These are phyloP conservation scores for Zeus faber DNA, from an alignment of 2,113 vertebrate species.

Conservation along the genomic window DNA sequence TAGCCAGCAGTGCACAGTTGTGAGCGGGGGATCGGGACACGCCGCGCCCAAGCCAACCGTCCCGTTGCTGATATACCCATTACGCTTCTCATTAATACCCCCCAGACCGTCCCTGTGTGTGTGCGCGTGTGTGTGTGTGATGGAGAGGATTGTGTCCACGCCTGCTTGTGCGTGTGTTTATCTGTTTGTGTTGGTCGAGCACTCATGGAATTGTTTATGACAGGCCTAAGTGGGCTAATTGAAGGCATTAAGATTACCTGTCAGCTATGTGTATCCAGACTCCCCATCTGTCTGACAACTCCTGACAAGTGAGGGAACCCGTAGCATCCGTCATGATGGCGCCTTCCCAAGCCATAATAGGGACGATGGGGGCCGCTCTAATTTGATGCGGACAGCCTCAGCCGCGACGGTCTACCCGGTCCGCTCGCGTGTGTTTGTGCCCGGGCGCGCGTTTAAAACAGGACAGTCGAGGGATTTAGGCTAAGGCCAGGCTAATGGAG, in stretches of 20 bases:
- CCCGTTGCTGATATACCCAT: constrained; percentile 93
- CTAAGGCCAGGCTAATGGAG: constrained; percentile 89
- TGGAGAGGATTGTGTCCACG: constrained; percentile 12
- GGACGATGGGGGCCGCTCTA: constrained; percentile 94
- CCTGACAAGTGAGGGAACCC: constrained; percentile 98
- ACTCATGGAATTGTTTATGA: constrained; percentile 99
- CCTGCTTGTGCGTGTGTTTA: constrained; percentile 78
- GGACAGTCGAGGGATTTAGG: constrained; percentile 82
- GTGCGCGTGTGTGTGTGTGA: constrained; percentile 12
- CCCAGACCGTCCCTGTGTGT: constrained; percentile 68
- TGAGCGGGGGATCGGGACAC: constrained; percentile 77
- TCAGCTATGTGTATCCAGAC: constrained; percentile 97
- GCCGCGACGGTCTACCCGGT: constrained; percentile 82
- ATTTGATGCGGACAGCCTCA: constrained; percentile 96
- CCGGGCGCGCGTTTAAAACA: constrained; percentile 27
- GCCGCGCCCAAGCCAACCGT: constrained; percentile 70
- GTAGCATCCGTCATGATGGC: constrained; percentile 97
- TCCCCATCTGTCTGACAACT: constrained; percentile 95
- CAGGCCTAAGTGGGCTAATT: constrained; percentile 99
- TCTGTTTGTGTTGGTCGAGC: constrained; percentile 97
- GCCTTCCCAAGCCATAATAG: constrained; percentile 91
- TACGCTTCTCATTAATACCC: constrained; percentile 92
- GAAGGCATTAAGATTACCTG: constrained; percentile 99
- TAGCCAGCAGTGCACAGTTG: constrained; percentile 91
- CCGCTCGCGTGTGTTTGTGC: neutral